Conservation (phyloP, 1,140 invertebrate genomes). For the Lasioglossum baleicum region DNA sequence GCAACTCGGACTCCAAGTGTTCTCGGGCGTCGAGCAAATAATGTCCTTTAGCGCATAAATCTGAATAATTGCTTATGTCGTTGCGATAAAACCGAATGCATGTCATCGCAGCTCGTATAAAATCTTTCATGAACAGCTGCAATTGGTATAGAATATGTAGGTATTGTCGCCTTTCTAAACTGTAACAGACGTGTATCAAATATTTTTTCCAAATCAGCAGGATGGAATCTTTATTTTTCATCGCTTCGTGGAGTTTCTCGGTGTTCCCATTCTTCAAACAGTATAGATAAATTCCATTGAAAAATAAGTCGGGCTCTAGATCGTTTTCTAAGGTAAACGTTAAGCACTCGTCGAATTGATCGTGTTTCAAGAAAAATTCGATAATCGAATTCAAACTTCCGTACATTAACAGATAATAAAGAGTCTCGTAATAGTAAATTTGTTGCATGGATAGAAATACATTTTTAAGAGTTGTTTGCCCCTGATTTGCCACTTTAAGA, state of each 20-base stretch:
- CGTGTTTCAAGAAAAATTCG: constrained; percentile 85
- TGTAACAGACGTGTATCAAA: constrained; percentile 84
- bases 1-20: constrained; percentile 82
- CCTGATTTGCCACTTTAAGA: constrained; percentile 74
- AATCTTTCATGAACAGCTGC: constrained; percentile 85
- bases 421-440: constrained; percentile 85
- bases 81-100: constrained; percentile 86
- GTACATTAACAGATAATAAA: constrained; percentile 87
- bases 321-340: constrained; percentile 84
- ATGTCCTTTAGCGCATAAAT: constrained; percentile 80
- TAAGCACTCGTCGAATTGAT: constrained; percentile 82
- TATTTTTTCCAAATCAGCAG: constrained; percentile 85
- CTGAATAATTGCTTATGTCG: constrained; percentile 80
- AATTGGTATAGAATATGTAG: constrained; percentile 85
- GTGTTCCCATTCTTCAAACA: constrained; percentile 84
- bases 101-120: constrained; percentile 86
- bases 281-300: constrained; percentile 85
- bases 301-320: constrained; percentile 84
- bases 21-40: constrained; percentile 83
- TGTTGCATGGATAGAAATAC: constrained; percentile 32
- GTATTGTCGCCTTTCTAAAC: constrained; percentile 83
- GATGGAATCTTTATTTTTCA: constrained; percentile 83
- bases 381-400: constrained; percentile 85
- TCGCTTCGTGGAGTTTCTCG: constrained; percentile 81
- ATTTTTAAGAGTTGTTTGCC: constrained; percentile 64